phyloP scores from a whole-genome alignment of 2,888 invertebrate genomes.

The Trissonchulus latispiculum region DNA sequence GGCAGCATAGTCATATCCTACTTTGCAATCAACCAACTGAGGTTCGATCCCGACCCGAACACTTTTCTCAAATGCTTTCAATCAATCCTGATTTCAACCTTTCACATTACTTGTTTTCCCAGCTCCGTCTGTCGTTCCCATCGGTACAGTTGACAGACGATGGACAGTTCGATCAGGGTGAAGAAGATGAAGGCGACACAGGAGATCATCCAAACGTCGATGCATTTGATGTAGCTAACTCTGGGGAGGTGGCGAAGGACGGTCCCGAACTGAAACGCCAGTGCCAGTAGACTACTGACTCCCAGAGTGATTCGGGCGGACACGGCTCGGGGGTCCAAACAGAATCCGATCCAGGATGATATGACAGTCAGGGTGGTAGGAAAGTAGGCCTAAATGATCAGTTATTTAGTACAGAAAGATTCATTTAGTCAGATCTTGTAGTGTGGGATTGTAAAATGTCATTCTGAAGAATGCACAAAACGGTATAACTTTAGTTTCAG shows the following conservation, averaged over 20 bases:
- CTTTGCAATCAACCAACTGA: no score
- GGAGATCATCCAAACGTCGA: conserved; percentile 24
- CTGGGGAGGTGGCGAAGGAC: conserved; percentile 23
- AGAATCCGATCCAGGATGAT: conserved; percentile 24
- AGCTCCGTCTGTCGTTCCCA: conserved; percentile 16
- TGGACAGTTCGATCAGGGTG: conserved; percentile 20
- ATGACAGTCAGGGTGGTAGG: conserved; percentile 23
- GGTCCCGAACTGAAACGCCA: conserved; percentile 24
- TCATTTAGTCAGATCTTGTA: no score
- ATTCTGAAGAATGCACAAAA: no score
- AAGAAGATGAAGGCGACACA: conserved; percentile 22
- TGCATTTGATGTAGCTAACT: conserved; percentile 22
- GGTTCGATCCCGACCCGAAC: no score
- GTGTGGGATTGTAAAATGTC: no score
- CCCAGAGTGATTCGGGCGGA: conserved; percentile 23
- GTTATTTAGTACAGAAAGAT: no score
- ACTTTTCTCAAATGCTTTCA: no score
- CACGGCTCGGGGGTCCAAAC: conserved; percentile 16
- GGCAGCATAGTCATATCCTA: no score
- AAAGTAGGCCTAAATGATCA: conserved; percentile 22
- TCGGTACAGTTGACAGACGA: conserved; percentile 17
- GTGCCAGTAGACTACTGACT: conserved; percentile 19
- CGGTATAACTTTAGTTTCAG: not conserved
- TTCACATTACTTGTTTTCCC: conserved; percentile 13
- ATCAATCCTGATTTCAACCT: no score